These are phyloP conservation scores for Notodonta ziczac DNA, from an alignment of 2,888 invertebrate genomes.

Conservation along the genomic window DNA sequence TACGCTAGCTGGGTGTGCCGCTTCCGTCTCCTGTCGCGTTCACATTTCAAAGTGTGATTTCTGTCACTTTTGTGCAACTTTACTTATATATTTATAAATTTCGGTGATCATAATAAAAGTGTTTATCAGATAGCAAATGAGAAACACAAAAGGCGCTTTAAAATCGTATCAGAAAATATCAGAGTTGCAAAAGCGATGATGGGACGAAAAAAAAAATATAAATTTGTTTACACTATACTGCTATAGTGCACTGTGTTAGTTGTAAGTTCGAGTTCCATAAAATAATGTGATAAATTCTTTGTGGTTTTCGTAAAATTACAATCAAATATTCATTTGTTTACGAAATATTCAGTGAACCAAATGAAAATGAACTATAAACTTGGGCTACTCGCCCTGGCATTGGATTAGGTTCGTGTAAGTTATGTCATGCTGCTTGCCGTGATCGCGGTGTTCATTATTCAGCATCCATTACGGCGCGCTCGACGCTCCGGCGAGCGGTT, in stretches of 20 bases:
- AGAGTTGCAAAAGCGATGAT: too few relatives aligned
- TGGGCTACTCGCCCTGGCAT: slow-evolving; percentile 19
- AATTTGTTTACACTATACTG: too few relatives aligned
- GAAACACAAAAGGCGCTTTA: too few relatives aligned
- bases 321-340: too few relatives aligned
- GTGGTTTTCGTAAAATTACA: too few relatives aligned
- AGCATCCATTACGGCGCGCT: slow-evolving; percentile 43
- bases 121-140: not conserved
- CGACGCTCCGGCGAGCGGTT: slow-evolving; percentile 17
- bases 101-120: too few relatives aligned
- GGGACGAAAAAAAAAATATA: too few relatives aligned
- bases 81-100: too few relatives aligned
- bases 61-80: slow-evolving; percentile 16
- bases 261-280: too few relatives aligned
- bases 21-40: slow-evolving; percentile 16
- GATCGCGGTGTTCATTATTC: slow-evolving; percentile 42
- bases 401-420: slow-evolving; percentile 40
- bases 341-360: not conserved
- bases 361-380: slow-evolving; percentile 1
- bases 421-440: slow-evolving; percentile 41
- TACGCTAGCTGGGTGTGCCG: slow-evolving; percentile 32
- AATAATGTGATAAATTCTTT: too few relatives aligned
- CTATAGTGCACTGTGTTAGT: too few relatives aligned
- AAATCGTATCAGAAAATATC: too few relatives aligned
- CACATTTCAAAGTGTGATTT: slow-evolving; percentile 9